phyloP scores from a whole-genome alignment of 2,888 invertebrate genomes.

The Eumerus sabulonum region DNA sequence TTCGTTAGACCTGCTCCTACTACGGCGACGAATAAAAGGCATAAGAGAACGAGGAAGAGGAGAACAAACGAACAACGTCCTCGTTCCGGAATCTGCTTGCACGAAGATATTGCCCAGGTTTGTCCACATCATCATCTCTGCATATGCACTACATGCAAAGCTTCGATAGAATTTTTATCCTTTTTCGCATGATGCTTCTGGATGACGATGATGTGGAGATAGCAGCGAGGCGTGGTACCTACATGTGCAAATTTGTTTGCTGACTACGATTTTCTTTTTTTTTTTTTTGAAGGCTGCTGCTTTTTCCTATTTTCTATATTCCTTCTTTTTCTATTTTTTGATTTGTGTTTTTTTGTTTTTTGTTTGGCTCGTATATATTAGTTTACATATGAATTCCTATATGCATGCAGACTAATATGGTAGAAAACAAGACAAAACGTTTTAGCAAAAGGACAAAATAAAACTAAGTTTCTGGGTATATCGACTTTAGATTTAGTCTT shows the following conservation, averaged over 20 bases:
- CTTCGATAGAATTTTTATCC: slow-evolving; percentile 67
- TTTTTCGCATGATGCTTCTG: slow-evolving; percentile 55
- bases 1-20: slow-evolving; percentile 75
- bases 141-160: slow-evolving; percentile 21
- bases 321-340: slow-evolving; percentile 59
- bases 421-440: slow-evolving; percentile 53
- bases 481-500: slow-evolving; percentile 62
- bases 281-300: slow-evolving; percentile 55
- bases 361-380: slow-evolving; percentile 64
- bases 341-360: slow-evolving; percentile 30
- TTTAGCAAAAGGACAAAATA: slow-evolving; percentile 4
- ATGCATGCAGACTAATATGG: slow-evolving; percentile 65
- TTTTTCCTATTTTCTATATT: slow-evolving; percentile 41
- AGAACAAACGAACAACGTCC: slow-evolving; percentile 46
- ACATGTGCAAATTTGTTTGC: slow-evolving; percentile 68
- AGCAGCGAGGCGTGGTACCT: slow-evolving; percentile 62
- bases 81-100: slow-evolving; percentile 47
- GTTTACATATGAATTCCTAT: slow-evolving; percentile 61
- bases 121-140: slow-evolving; percentile 64
- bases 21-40: slow-evolving; percentile 18
- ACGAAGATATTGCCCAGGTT: slow-evolving; percentile 65
- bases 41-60: slow-evolving; percentile 1
- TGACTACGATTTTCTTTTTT: slow-evolving; percentile 64
- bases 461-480: slow-evolving; percentile 60
- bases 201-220: slow-evolving; percentile 57